Percentiles rank a stretch among this genome's conserved stretches.
Conservation (phyloP, 2,888 invertebrate species). For the Drosophila tanythrix region DNA sequence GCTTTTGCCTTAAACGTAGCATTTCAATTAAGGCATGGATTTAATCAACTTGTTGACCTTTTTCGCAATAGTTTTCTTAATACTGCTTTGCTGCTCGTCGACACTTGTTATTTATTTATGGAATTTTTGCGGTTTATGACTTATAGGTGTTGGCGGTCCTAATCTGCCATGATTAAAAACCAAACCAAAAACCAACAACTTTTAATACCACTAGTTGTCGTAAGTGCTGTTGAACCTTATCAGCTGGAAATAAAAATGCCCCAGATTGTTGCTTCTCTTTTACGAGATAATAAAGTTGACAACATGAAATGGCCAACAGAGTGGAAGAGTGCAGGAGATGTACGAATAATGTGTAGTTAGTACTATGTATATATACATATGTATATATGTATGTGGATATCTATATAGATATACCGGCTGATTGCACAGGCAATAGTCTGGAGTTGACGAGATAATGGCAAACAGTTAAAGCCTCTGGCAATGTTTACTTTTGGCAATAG, state of each 20-base stretch:
- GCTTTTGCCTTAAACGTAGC: conserved; percentile 32
- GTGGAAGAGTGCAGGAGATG: background rate
- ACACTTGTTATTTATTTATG: conserved; percentile 31
- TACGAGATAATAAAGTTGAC: conserved; percentile 67
- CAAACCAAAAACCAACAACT: conserved; percentile 40
- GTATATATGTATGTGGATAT: background rate
- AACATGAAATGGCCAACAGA: conserved; percentile 45
- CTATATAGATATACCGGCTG: background rate
- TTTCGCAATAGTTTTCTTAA: conserved; percentile 38
- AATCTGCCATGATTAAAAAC: conserved; percentile 40
- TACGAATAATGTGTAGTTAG: background rate
- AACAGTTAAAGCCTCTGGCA: conserved; percentile 32
- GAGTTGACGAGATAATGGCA: conserved; percentile 23
- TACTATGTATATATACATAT: background rate
- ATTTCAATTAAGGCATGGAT: conserved; percentile 48
- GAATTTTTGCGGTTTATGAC: conserved; percentile 50
- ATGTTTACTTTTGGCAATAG: conserved; percentile 25
- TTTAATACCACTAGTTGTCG: conserved; percentile 23
- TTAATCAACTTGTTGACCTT: conserved; percentile 70
- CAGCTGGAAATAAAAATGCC: conserved; percentile 35
- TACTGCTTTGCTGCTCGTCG: conserved; percentile 46
- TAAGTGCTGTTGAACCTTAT: conserved; percentile 43
- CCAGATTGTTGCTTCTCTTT: conserved; percentile 49
- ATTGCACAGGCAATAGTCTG: conserved; percentile 3
- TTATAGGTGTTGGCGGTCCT: conserved; percentile 36